Conservation (phyloP, 2,888 invertebrate genomes). For the Erynnis tages region DNA sequence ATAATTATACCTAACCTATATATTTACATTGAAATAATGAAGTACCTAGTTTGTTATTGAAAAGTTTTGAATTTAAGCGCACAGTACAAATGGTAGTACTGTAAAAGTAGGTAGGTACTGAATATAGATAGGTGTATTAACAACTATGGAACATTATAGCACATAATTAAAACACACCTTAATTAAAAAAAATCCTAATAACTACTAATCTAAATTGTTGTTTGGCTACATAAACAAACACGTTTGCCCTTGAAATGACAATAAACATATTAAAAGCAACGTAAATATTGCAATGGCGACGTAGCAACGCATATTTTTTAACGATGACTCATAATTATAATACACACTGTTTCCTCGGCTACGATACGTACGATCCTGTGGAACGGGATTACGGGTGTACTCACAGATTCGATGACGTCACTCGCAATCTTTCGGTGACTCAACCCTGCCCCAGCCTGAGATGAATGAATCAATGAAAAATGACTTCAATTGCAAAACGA, state of each 20-base stretch:
- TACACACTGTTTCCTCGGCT: constrained; percentile 41
- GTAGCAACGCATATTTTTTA: constrained; percentile 22
- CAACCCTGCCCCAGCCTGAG: constrained; percentile 42
- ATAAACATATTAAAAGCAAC: constrained; percentile 10
- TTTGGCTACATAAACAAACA: too few relatives aligned
- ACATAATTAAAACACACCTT: too few relatives aligned
- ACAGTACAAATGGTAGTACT: too few relatives aligned
- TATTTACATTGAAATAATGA: too few relatives aligned
- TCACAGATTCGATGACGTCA: constrained; percentile 59
- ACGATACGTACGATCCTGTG: constrained; percentile 37
- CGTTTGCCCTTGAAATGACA: not conserved
- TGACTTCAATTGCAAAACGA: constrained; percentile 22
- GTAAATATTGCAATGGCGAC: not conserved
- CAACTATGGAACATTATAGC: too few relatives aligned
- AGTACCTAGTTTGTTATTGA: too few relatives aligned
- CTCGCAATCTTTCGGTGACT: constrained; percentile 50
- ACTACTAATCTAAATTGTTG: too few relatives aligned
- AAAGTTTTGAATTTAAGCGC: too few relatives aligned
- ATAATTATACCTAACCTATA: too few relatives aligned
- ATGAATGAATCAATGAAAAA: constrained; percentile 48
- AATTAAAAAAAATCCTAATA: too few relatives aligned
- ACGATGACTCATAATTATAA: constrained; percentile 52
- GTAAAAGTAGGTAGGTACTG: too few relatives aligned
- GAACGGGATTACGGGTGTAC: constrained; percentile 42
- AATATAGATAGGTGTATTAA: too few relatives aligned